phyloP scores from a whole-genome alignment of 2,888 invertebrate genomes.

The Lucinisca nassula region DNA sequence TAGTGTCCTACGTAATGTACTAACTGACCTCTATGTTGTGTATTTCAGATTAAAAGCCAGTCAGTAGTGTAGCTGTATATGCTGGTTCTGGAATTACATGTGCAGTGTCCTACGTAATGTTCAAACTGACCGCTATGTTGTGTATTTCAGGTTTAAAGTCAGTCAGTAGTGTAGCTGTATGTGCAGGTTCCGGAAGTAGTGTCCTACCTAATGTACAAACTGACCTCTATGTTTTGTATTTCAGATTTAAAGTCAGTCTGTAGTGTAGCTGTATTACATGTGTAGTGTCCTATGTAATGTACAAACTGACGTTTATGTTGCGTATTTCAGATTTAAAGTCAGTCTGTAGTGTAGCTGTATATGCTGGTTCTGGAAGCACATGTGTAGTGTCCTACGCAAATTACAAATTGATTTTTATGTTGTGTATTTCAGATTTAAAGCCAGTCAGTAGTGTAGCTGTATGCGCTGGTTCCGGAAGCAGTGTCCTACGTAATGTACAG shows the following conservation, averaged over 20 bases:
- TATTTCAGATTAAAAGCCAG: background rate
- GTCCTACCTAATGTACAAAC: slow-evolving; percentile 92
- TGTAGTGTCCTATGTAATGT: too few relatives aligned
- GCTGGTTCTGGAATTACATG: background rate
- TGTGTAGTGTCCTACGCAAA: too few relatives aligned
- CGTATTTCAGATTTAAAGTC: background rate
- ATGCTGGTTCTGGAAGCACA: too few relatives aligned
- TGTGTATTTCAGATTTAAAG: background rate
- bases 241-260: background rate
- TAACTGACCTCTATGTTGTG: too few relatives aligned
- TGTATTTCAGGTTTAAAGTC: background rate
- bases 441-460: slow-evolving; percentile 91
- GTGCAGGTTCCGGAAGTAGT: slow-evolving; percentile 96
- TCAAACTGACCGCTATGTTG: too few relatives aligned
- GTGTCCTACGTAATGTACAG: slow-evolving; percentile 92
- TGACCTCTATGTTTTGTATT: slow-evolving; percentile 94
- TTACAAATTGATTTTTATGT: too few relatives aligned
- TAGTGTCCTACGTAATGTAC: background rate
- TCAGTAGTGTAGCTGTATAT: background rate
- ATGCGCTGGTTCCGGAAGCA: slow-evolving; percentile 96
- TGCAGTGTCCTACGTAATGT: background rate
- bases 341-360: too few relatives aligned
- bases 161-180: slow-evolving; percentile 92
- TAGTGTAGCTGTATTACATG: too few relatives aligned
- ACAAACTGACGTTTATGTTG: too few relatives aligned